Conservation (phyloP, 1,140 invertebrate genomes). For the Drosophila simulans region DNA sequence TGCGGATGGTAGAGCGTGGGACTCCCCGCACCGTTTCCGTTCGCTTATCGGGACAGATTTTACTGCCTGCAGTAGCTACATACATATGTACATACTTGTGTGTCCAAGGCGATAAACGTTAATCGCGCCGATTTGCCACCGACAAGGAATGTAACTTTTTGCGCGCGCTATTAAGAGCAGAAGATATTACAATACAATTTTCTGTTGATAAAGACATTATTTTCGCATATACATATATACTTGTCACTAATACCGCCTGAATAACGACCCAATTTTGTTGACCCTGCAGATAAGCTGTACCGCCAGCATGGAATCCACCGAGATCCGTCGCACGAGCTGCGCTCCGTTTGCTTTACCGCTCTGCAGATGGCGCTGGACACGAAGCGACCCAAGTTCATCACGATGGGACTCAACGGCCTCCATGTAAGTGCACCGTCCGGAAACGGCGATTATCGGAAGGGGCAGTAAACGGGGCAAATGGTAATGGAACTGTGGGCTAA, state of each 20-base stretch:
- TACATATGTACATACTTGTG: slow-evolving; percentile 15
- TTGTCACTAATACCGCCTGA: neutral
- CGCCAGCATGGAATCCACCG: slow-evolving; percentile 91
- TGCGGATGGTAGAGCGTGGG: neutral
- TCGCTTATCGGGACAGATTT: slow-evolving; percentile 26
- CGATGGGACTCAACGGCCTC: slow-evolving; percentile 92
- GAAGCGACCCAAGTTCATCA: slow-evolving; percentile 92
- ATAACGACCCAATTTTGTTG: slow-evolving; percentile 9
- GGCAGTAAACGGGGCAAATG: neutral
- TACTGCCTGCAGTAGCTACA: slow-evolving; percentile 25
- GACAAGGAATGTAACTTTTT: slow-evolving; percentile 14
- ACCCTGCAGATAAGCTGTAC: slow-evolving; percentile 90
- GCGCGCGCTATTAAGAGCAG: neutral
- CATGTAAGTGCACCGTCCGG: slow-evolving; percentile 88
- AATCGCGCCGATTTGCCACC: slow-evolving; percentile 32
- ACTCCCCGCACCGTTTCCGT: neutral
- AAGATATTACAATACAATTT: neutral
- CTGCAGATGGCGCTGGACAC: slow-evolving; percentile 94
- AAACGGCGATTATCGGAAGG: slow-evolving; percentile 38
- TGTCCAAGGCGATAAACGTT: slow-evolving; percentile 29
- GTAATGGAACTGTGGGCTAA: neutral
- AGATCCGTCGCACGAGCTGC: slow-evolving; percentile 92
- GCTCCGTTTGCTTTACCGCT: slow-evolving; percentile 92
- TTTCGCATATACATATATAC: too few relatives aligned
- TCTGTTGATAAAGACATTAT: neutral